Evolutionary conservation across 2,113 vertebrate species (phyloP).

Genomic region (Lanius ludovicianus): DNA sequence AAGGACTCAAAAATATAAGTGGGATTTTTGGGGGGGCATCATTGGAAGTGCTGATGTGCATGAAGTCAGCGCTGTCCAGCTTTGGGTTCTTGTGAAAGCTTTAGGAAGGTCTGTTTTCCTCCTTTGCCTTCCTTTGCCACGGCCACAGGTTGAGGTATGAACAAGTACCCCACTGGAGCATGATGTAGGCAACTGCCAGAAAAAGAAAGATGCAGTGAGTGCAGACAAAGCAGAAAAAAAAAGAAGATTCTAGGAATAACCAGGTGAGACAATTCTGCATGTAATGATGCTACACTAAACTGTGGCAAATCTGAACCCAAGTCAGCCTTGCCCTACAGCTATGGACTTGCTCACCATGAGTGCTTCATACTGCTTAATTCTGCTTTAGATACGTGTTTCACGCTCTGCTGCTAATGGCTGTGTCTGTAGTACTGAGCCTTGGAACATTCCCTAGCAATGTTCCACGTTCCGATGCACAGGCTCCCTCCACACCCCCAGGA

Average conservation of each 20-base stretch:
- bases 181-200: background rate
- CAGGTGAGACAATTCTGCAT: background rate
- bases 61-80: background rate
- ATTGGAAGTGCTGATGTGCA: background rate
- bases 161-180: background rate
- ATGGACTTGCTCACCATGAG: background rate
- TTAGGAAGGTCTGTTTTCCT: background rate
- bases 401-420: background rate
- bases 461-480: background rate
- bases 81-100: background rate
- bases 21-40: background rate
- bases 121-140: background rate
- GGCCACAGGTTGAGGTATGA: background rate
- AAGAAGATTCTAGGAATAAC: background rate
- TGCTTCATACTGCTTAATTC: background rate
- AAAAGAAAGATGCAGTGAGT: background rate
- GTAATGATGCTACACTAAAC: background rate
- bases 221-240: background rate
- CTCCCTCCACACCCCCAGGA: background rate
- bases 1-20: background rate
- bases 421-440: background rate
- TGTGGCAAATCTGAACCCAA: background rate
- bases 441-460: background rate
- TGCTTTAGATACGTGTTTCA: background rate
- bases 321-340: slow-evolving; percentile 13